Conservation (phyloP, 2,113 vertebrate genomes). For the Ailuropoda melanoleuca region DNA sequence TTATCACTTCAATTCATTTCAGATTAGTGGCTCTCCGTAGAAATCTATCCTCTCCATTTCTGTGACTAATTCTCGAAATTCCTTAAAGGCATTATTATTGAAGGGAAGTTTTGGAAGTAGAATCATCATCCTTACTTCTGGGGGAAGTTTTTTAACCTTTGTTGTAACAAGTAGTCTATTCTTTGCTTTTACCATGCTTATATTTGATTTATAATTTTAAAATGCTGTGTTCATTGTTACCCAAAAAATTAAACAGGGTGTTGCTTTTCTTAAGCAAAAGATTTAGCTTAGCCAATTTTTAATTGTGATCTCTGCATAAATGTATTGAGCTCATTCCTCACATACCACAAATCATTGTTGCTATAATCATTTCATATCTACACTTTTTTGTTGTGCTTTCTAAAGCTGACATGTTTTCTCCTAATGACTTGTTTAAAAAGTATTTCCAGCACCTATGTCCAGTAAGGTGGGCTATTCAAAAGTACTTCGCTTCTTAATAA, state of each 20-base stretch:
- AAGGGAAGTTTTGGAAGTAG: not conserved
- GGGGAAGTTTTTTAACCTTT: not conserved
- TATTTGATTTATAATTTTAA: not conserved
- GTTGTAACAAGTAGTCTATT: not conserved
- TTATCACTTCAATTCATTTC: not conserved
- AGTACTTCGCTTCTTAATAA: not conserved
- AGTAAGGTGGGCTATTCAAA: not conserved
- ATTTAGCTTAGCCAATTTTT: not conserved
- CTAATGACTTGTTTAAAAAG: not conserved
- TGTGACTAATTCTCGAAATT: constrained; percentile 14
- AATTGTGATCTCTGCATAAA: not conserved
- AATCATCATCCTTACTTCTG: not conserved
- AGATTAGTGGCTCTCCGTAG: not conserved
- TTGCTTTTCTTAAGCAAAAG: not conserved
- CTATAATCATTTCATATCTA: not conserved
- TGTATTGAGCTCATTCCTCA: not conserved
- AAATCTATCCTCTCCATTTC: not conserved
- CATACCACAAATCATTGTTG: not conserved
- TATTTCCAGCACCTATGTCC: not conserved
- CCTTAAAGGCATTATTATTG: not conserved
- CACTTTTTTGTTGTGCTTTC: not conserved
- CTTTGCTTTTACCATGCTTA: not conserved
- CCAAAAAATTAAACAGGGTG: not conserved
- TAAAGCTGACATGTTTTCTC: not conserved
- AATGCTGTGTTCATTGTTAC: not conserved